Conservation (phyloP, 2,113 vertebrate species). For the Cnemophilus loriae region DNA sequence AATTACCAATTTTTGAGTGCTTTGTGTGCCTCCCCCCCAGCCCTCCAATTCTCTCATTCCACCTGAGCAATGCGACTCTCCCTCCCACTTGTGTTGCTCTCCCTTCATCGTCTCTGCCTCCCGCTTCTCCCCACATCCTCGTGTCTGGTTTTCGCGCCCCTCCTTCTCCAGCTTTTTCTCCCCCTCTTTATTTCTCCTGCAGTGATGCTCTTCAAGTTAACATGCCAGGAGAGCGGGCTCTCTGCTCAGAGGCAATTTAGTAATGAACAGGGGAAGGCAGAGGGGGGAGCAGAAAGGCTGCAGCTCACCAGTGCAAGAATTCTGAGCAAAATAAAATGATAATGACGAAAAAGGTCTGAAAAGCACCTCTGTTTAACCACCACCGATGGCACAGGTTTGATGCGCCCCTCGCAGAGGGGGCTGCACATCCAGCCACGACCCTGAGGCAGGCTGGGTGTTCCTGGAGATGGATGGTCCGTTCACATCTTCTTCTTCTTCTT, state of each 20-base stretch:
- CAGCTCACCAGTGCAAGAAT: background rate
- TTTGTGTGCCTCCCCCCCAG: background rate
- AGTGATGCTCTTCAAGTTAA: background rate
- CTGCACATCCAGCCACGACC: background rate
- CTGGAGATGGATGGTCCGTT: background rate
- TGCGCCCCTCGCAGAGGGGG: background rate
- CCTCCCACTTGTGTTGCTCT: background rate
- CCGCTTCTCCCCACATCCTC: background rate
- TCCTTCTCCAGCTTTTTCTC: background rate
- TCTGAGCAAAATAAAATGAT: background rate
- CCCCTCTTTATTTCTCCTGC: background rate
- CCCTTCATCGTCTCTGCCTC: background rate
- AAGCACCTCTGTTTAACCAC: background rate
- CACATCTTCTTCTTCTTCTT: background rate
- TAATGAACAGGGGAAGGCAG: background rate
- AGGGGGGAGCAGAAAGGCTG: background rate
- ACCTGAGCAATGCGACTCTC: background rate
- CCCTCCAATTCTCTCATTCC: background rate
- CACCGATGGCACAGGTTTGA: background rate
- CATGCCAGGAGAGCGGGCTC: background rate
- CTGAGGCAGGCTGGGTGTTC: background rate
- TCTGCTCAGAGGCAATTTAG: background rate
- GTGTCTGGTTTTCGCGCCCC: background rate
- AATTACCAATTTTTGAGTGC: background rate
- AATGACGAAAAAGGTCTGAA: background rate